Evolutionary conservation across 2,888 invertebrate genomes (phyloP), one percentile per base, ranked within the genome.

Genomic region (Dryobota labecula): DNA sequence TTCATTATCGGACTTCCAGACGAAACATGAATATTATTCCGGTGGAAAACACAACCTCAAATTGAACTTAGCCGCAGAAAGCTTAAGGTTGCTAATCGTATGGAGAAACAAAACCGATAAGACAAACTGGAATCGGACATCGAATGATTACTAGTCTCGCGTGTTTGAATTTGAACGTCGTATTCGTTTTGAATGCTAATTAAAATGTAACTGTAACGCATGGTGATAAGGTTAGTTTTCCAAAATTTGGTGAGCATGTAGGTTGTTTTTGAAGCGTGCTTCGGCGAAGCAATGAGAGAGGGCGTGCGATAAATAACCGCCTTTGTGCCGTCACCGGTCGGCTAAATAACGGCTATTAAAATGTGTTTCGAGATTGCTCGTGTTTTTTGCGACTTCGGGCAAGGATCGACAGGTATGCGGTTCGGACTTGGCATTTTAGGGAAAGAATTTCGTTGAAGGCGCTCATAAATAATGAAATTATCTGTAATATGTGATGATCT

Each of bases 251-350:
- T 38, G 69, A 67, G 83, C 86, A 81, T 91, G 91, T 93, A 90
- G 88, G 94, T 93, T 94, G 92, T 94, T 94, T 92, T 92, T 87
- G 88, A 89, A 91, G 86, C 89, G 88, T 84, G 90, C 87, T 89
- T 87, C 90, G 90, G 88, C 88, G 92, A 94, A 93, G 95, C 95
- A 95, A 95, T 95, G 95, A 94, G 95, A 95, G 95, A 96, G 95
- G 95, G 95, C 95, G 95, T 94, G 92, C 94, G 94, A 96, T 95
- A 95, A 95, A 95, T 95, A 94, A 95, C 94, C 94, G 94, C 95
- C 95, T 96, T 95, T 95, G 95, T 93, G 94, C 94, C 93, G 94
- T 95, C 95, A 94, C 94, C 95, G 95, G 92, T 90, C 90, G 90
- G 93, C 93, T 94, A 94, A 95, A 95, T 94, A 94, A 95, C 90